Evolutionary conservation across 2,797 vertebrate genomes (phyloP).

Genomic region (Lacerta bilineata): DNA sequence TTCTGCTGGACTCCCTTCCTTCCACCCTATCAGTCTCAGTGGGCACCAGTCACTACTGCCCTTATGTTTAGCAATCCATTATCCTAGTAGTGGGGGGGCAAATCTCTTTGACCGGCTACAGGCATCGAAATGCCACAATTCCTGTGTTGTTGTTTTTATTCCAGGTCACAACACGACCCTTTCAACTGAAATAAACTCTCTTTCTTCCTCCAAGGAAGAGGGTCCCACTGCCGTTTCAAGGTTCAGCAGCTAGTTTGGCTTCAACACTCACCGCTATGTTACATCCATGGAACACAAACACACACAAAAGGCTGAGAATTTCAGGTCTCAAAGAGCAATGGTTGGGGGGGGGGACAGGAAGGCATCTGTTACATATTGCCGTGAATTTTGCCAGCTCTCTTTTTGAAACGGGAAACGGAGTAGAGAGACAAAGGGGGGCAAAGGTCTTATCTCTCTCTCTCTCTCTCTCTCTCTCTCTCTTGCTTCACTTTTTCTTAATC

Average conservation of each 20-base stretch:
- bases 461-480: too few relatives aligned
- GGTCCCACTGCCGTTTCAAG: neutral
- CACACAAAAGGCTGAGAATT: too few relatives aligned
- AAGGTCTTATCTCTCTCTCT: slow-evolving; percentile 59
- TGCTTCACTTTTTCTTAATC: slow-evolving; percentile 69
- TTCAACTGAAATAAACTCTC: neutral
- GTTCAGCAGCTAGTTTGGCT: neutral
- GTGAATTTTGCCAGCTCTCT: slow-evolving; percentile 76
- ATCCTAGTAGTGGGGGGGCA: neutral
- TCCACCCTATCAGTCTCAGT: too few relatives aligned
- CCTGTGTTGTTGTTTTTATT: neutral
- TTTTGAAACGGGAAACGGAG: slow-evolving; percentile 82
- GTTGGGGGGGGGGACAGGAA: slow-evolving; percentile 81
- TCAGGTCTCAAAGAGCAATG: slow-evolving; percentile 76
- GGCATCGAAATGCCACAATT: too few relatives aligned
- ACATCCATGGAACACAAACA: slow-evolving; percentile 58
- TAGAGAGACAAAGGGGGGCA: slow-evolving; percentile 82
- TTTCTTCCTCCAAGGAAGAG: too few relatives aligned
- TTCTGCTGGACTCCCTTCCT: neutral
- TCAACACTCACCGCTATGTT: slow-evolving; percentile 58
- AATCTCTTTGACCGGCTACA: neutral
- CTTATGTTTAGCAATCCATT: neutral
- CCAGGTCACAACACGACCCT: neutral
- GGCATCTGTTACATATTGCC: slow-evolving; percentile 76
- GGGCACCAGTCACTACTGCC: neutral